Conservation (phyloP, 30 jellyfish, hydroid and myxozoan species). For the Aurelia sp. region DNA sequence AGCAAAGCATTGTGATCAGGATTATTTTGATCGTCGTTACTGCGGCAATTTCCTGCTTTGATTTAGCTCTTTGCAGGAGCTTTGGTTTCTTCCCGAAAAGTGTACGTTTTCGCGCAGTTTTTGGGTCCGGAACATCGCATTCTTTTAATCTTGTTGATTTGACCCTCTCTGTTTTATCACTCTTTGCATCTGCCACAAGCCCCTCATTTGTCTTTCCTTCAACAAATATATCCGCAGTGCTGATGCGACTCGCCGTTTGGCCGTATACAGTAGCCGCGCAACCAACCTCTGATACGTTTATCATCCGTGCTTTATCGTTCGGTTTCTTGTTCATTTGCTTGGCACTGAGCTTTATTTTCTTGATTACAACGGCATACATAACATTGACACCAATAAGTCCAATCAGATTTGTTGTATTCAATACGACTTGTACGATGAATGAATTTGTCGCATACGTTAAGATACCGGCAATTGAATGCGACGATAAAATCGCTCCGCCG, state of each 20-base stretch:
- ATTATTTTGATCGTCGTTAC: neutral
- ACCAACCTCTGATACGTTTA: neutral
- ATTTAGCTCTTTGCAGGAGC: neutral
- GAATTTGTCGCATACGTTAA: neutral
- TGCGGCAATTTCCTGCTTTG: constrained; percentile 23
- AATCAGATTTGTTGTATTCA: neutral
- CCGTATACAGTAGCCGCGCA: neutral
- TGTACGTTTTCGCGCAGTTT: neutral
- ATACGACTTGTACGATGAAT: neutral
- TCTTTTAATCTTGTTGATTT: neutral
- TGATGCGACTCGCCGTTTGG: neutral
- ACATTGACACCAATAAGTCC: constrained; percentile 8
- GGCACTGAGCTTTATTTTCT: neutral
- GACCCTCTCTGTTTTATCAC: neutral
- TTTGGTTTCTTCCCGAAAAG: neutral
- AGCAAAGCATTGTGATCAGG: constrained; percentile 3
- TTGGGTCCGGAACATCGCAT: neutral
- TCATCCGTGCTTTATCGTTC: neutral
- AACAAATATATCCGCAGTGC: neutral
- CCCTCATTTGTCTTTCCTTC: neutral
- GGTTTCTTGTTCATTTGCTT: neutral
- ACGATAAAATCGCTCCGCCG: neutral
- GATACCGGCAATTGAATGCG: constrained; percentile 1
- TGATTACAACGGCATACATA: constrained; percentile 9
- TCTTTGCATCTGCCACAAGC: neutral